Conservation (phyloP, 2,113 vertebrate genomes). For the Notarius lentiginosus region DNA sequence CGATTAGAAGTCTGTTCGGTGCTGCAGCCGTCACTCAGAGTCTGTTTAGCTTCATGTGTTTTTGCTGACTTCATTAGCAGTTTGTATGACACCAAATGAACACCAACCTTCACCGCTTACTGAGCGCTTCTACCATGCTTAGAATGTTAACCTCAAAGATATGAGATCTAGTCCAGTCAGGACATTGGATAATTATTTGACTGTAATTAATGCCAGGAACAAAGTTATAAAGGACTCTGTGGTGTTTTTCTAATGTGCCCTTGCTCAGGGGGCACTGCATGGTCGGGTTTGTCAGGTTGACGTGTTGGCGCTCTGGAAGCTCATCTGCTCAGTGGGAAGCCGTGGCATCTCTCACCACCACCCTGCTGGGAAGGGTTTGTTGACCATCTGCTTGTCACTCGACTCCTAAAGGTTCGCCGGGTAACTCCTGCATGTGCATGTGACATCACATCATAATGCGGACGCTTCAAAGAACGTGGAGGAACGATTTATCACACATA, state of each 20-base stretch:
- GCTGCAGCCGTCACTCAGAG: slow-evolving; percentile 13
- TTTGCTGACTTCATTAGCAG: slow-evolving; percentile 3
- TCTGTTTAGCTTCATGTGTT: background rate
- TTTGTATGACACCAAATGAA: background rate
- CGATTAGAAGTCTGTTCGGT: slow-evolving; percentile 44
- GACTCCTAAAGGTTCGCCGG: slow-evolving; percentile 67
- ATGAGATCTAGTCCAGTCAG: background rate
- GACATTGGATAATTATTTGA: background rate
- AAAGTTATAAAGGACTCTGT: background rate
- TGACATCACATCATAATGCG: slow-evolving; percentile 12
- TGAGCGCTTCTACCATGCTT: background rate
- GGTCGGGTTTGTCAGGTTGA: slow-evolving; percentile 61
- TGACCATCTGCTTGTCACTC: slow-evolving; percentile 71
- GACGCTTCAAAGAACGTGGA: background rate
- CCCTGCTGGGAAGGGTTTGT: slow-evolving; percentile 70
- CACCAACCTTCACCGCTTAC: background rate
- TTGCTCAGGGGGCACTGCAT: slow-evolving; percentile 65
- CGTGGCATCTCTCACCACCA: slow-evolving; percentile 69
- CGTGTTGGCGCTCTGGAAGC: slow-evolving; percentile 70
- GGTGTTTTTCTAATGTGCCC: slow-evolving; percentile 59
- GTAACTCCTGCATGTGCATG: slow-evolving; percentile 17
- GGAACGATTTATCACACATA: background rate
- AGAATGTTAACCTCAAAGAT: background rate
- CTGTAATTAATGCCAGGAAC: background rate
- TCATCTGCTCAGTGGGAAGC: slow-evolving; percentile 73